Evolutionary conservation across 2,888 invertebrate species (phyloP).

Genomic region (Carterocephalus palaemon): DNA sequence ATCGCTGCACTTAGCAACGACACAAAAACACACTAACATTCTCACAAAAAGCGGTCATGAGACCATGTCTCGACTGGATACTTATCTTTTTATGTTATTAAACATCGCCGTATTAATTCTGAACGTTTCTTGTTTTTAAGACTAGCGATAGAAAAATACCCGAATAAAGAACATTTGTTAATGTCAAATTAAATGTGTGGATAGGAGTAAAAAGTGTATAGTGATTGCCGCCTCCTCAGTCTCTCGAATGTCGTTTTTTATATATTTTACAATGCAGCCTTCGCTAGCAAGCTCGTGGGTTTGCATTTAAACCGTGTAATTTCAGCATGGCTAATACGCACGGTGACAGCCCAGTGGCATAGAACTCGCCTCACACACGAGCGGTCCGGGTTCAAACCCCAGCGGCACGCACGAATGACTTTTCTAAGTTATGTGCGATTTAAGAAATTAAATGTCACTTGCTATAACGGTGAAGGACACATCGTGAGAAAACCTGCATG

Average conservation of each 20-base stretch:
- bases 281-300: slow-evolving; percentile 31
- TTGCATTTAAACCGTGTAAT: slow-evolving; percentile 12
- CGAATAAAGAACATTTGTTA: slow-evolving; percentile 46
- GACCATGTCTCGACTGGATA: background rate
- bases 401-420: too few relatives aligned
- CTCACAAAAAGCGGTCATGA: slow-evolving; percentile 1
- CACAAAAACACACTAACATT: slow-evolving; percentile 2
- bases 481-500: too few relatives aligned
- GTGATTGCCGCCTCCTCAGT: slow-evolving; percentile 49
- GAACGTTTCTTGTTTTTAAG: too few relatives aligned
- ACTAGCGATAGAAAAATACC: slow-evolving; percentile 22
- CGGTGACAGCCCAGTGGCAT: too few relatives aligned
- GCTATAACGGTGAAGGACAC: too few relatives aligned
- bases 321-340: background rate
- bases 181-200: slow-evolving; percentile 53
- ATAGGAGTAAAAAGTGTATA: slow-evolving; percentile 36
- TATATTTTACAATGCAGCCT: slow-evolving; percentile 37
- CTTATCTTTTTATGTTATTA: background rate
- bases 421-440: too few relatives aligned
- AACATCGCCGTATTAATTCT: background rate
- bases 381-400: too few relatives aligned
- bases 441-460: too few relatives aligned
- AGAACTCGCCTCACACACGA: too few relatives aligned
- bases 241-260: slow-evolving; percentile 57
- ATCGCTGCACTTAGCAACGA: slow-evolving; percentile 12